phyloP scores from a whole-genome alignment of 2,113 vertebrate species.

The Numenius arquata region DNA sequence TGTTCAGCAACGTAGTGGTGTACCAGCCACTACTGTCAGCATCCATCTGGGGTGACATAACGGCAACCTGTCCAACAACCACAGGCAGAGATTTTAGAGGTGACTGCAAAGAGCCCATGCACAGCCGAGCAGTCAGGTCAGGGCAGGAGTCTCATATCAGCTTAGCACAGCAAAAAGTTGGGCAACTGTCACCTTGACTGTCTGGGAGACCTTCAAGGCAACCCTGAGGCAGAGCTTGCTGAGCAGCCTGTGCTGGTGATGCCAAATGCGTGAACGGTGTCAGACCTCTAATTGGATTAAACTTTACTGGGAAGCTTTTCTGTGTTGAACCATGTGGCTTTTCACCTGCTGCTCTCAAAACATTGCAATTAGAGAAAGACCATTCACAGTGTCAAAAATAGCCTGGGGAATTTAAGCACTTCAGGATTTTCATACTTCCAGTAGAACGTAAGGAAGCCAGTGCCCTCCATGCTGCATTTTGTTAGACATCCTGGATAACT shows the following conservation, averaged over 20 bases:
- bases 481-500: not conserved
- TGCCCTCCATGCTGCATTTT: not conserved
- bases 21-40: not conserved
- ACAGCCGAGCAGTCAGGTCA: not conserved
- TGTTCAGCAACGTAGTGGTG: not conserved
- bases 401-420: too few relatives aligned
- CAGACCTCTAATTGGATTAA: not conserved
- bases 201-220: not conserved
- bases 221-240: not conserved
- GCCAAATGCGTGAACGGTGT: fast-evolving
- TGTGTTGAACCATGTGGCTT: not conserved
- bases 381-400: not conserved
- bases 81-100: not conserved
- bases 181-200: not conserved
- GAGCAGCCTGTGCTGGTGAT: not conserved
- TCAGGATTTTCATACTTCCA: not conserved
- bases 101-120: not conserved
- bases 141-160: not conserved
- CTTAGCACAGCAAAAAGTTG: not conserved
- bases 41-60: not conserved
- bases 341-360: not conserved
- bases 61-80: not conserved
- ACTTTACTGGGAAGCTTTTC: not conserved
- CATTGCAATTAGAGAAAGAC: not conserved
- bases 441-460: fast-evolving